Evolutionary conservation across 1,140 invertebrate genomes (phyloP).

Genomic region (Sycobia sp.): DNA sequence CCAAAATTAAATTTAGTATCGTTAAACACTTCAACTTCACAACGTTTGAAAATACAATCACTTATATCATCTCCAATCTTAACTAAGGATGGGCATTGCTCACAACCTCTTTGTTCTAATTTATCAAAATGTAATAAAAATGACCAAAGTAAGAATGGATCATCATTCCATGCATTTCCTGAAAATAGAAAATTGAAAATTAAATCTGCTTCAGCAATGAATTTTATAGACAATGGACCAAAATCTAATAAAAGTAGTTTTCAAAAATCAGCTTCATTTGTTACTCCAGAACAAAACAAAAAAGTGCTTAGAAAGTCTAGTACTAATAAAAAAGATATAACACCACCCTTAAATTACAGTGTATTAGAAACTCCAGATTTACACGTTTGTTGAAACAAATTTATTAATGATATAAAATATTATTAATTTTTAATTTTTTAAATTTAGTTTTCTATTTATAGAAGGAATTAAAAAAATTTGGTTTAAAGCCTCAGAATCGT

Average conservation of each 20-base stretch:
- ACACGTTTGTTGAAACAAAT: conserved; percentile 45
- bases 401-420: background rate
- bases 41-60: background rate
- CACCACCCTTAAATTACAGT: conserved; percentile 54
- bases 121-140: background rate
- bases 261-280: background rate
- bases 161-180: background rate
- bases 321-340: conserved; percentile 37
- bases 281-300: conserved; percentile 6
- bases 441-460: conserved; percentile 38
- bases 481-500: conserved; percentile 55
- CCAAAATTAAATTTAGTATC: background rate
- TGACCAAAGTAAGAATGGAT: background rate
- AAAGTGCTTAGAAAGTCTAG: background rate
- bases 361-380: conserved; percentile 54
- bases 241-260: background rate
- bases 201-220: conserved; percentile 25
- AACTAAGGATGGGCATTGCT: conserved; percentile 5
- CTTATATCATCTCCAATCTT: conserved; percentile 19
- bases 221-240: conserved; percentile 4
- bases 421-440: conserved; percentile 18
- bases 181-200: conserved; percentile 14
- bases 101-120: background rate
- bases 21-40: background rate
- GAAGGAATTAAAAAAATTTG: conserved; percentile 59